Percentiles rank a stretch among this genome's conserved stretches.
phyloP scores from a whole-genome alignment of 2,113 vertebrate species.

The Ivindomyrus marchei region DNA sequence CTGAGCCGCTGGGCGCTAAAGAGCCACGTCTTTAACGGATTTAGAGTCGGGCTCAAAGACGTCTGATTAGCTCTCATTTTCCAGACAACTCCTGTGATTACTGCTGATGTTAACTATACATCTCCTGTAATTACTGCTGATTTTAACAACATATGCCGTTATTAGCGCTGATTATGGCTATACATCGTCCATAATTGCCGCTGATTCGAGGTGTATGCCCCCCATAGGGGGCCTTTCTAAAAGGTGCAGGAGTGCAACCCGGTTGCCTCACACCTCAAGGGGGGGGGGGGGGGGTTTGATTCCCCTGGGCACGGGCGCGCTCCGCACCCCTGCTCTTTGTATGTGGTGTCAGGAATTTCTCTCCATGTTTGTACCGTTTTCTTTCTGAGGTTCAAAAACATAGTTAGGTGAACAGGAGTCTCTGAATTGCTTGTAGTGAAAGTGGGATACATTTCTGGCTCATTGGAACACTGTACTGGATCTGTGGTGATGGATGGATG shows the following conservation, averaged over 20 bases:
- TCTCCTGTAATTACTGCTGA: not conserved
- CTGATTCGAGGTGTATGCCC: not conserved
- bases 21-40: not conserved
- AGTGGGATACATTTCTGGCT: not conserved
- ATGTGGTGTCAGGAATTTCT: not conserved
- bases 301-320: too few relatives aligned
- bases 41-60: not conserved
- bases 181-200: not conserved
- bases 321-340: not conserved
- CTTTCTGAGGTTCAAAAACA: not conserved
- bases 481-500: not conserved
- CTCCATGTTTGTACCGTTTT: not conserved
- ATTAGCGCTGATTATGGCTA: conserved; percentile 6
- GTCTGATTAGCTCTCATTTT: not conserved
- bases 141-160: not conserved
- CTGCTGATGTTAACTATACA: not conserved
- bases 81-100: not conserved
- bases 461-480: not conserved
- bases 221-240: not conserved
- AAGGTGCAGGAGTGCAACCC: not conserved
- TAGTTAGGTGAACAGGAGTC: not conserved
- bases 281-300: not conserved
- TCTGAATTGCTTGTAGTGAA: not conserved
- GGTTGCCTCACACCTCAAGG: not conserved
- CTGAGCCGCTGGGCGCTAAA: not conserved